Percentiles rank a stretch among this genome's conserved stretches.
These are phyloP conservation scores for Drosophila albomicans DNA, from an alignment of 1,140 invertebrate species.

Conservation along the genomic window DNA sequence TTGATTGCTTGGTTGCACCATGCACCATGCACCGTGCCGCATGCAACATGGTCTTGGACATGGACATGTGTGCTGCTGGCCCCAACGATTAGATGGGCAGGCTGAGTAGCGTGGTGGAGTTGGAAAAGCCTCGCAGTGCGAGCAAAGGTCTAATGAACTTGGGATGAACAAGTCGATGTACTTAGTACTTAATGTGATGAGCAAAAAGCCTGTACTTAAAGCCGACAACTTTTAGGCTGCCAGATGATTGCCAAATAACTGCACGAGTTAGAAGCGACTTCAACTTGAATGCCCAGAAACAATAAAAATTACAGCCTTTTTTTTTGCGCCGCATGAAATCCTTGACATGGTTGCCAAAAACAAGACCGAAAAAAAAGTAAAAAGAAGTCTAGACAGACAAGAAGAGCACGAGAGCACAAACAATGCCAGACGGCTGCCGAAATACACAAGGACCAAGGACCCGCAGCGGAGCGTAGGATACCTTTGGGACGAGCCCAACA, in stretches of 20 bases:
- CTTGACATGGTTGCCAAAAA: slow-evolving; percentile 70
- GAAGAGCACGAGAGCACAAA: slow-evolving; percentile 41
- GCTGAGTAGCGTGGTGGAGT: slow-evolving; percentile 8
- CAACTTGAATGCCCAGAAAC: slow-evolving; percentile 45
- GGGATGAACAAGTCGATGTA: slow-evolving; percentile 5
- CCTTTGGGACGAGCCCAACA: slow-evolving; percentile 41
- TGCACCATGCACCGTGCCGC: too few relatives aligned
- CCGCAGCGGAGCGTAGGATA: slow-evolving; percentile 29
- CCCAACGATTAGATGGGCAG: slow-evolving; percentile 63
- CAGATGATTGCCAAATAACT: slow-evolving; percentile 42
- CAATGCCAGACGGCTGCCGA: slow-evolving; percentile 54
- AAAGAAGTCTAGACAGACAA: slow-evolving; percentile 63
- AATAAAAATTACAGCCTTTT: slow-evolving; percentile 60
- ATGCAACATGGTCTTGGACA: slow-evolving; percentile 21
- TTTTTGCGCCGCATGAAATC: slow-evolving; percentile 49
- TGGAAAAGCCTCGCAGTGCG: slow-evolving; percentile 32
- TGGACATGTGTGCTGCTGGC: slow-evolving; percentile 46
- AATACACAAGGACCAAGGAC: slow-evolving; percentile 26
- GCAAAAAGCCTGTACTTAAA: neutral
- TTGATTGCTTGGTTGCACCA: slow-evolving; percentile 51
- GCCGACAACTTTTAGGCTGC: neutral
- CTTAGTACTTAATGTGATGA: slow-evolving; percentile 16
- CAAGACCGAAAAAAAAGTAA: neutral
- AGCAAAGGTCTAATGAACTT: slow-evolving; percentile 47
- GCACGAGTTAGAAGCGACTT: slow-evolving; percentile 43